Evolutionary conservation across 2,888 invertebrate species (phyloP).

Genomic region (Coleophora flavipennella): DNA sequence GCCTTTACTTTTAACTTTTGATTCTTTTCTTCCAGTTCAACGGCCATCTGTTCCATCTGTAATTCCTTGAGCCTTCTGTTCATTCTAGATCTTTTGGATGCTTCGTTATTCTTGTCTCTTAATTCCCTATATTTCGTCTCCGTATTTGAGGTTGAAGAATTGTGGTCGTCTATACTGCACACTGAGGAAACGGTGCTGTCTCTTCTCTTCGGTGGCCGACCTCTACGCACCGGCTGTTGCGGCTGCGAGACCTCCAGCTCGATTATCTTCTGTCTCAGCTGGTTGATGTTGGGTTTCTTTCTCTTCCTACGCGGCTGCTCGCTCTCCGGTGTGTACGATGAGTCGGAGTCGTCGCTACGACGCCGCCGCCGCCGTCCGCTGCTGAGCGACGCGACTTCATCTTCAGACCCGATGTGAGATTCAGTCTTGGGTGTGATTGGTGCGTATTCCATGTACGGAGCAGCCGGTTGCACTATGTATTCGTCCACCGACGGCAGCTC

Average conservation of each 20-base stretch:
- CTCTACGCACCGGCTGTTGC: conserved; percentile 54
- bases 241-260: conserved; percentile 53
- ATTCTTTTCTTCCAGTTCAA: conserved; percentile 75
- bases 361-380: conserved; percentile 37
- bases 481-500: conserved; percentile 21
- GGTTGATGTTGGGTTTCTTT: conserved; percentile 52
- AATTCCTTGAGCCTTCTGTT: conserved; percentile 76
- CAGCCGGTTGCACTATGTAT: conserved; percentile 22
- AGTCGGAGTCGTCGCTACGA: conserved; percentile 61
- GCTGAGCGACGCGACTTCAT: conserved; percentile 33
- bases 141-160: conserved; percentile 46
- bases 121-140: conserved; percentile 77
- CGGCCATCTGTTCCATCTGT: conserved; percentile 67
- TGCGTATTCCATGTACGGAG: conserved; percentile 38
- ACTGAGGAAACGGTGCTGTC: conserved; percentile 57
- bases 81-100: conserved; percentile 81
- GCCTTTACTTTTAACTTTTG: conserved; percentile 76
- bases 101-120: conserved; percentile 84
- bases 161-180: conserved; percentile 57
- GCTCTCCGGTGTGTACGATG: conserved; percentile 49
- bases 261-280: conserved; percentile 36
- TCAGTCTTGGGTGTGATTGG: conserved; percentile 59
- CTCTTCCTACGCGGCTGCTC: conserved; percentile 41
- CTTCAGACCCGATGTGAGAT: conserved; percentile 55
- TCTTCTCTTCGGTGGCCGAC: conserved; percentile 70